Evolutionary conservation across 2,113 vertebrate genomes (phyloP), one percentile per base, ranked within the genome.

Genomic region (Bufo bufo): DNA sequence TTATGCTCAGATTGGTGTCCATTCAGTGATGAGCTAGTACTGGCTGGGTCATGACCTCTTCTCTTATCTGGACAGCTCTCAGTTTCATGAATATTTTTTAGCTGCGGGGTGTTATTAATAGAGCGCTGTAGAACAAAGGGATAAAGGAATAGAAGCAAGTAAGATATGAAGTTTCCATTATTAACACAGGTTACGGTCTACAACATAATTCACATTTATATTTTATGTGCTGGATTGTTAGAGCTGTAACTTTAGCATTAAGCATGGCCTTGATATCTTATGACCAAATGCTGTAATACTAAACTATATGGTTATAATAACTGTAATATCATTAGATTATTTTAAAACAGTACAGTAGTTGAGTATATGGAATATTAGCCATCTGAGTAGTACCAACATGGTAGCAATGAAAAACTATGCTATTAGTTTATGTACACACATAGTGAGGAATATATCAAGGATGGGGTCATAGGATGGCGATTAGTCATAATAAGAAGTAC

Each of bases 51-150:
- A 87, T 92, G 94, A 94, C 94, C 94, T 94, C 93, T 93, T 93
- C 94, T 95, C 94, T 95, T 93, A 94, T 95, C 95, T 93, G 93
- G 93, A 94, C 93, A 94, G 94, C 94, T 94, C 94, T 93, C 92
- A 90, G 94, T 93, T 92, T 93, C 94, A 93, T 94, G 93, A 94
- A 95, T 94, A 93, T 94, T 94, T 94, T 89, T 94, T 94, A 94
- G 93, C 95, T 95, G 91, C 92, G 92, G 95, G 94, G 94, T 94
- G 92, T 94, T 95, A 94, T 95, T 95, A 95, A 94, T 92, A 93
- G 94, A 92, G 91, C 90, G 49, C 90, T 90, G 91, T 91, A 94
- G 94, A 95, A 94, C 93, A 95, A 95, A 95, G 92, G 91, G 92
- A 91, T 87, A 89, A 92, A 92, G 90, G 91, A 91, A 90, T 90